Conservation (phyloP, 1,140 invertebrate genomes). For the Apolygus lucorum region DNA sequence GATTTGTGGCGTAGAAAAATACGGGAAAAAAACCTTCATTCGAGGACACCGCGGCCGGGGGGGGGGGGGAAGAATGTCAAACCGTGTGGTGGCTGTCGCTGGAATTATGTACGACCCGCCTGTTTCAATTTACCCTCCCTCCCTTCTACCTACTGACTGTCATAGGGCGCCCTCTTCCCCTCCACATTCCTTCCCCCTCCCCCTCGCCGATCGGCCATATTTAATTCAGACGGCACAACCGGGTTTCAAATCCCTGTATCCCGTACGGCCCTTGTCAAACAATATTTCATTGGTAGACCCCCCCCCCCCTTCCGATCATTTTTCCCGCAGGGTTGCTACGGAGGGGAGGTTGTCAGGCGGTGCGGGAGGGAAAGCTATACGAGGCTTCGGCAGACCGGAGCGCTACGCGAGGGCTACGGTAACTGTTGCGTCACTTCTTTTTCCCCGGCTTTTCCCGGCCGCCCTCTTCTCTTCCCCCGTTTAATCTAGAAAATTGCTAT, state of each 20-base stretch:
- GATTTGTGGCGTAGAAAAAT: no score
- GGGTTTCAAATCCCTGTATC: background rate
- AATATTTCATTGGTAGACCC: slow-evolving; percentile 22
- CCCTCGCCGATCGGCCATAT: background rate
- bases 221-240: background rate
- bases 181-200: background rate
- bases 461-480: slow-evolving; percentile 23
- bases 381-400: background rate
- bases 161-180: background rate
- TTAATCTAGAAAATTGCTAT: slow-evolving; percentile 34
- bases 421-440: background rate
- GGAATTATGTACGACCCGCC: background rate
- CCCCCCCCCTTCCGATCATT: no score
- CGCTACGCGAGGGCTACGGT: background rate
- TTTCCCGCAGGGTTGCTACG: background rate
- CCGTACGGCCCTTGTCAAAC: slow-evolving; percentile 20
- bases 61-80: background rate
- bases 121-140: background rate
- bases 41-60: background rate
- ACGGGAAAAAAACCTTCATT: no score
- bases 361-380: background rate
- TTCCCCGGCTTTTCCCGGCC: background rate
- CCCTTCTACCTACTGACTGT: background rate
- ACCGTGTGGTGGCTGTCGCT: background rate
- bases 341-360: slow-evolving; percentile 10